Conservation (phyloP, 1,140 invertebrate species). For the Diachasma alloeum region DNA sequence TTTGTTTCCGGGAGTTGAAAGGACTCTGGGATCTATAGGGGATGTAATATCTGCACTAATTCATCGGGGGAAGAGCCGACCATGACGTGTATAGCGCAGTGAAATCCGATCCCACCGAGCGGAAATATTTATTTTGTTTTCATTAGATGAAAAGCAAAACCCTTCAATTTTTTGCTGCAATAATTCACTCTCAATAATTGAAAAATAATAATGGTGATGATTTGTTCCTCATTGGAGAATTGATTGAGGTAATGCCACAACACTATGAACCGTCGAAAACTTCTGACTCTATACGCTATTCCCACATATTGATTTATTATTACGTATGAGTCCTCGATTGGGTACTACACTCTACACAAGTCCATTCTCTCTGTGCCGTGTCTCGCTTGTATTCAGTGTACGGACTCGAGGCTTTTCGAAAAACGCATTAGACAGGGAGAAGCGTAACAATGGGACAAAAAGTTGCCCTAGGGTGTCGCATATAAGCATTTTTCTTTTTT, state of each 20-base stretch:
- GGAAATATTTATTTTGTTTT: too few species aligned
- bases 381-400: constrained; percentile 44
- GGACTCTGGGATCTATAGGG: background rate
- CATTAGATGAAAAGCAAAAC: too few species aligned
- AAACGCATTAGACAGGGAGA: constrained; percentile 38
- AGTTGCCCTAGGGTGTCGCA: background rate
- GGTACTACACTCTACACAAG: background rate
- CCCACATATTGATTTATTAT: constrained; percentile 62
- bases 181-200: too few species aligned
- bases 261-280: constrained; percentile 32
- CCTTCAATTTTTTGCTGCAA: too few species aligned
- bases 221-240: background rate
- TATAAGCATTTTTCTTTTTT: constrained; percentile 15
- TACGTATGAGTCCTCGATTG: constrained; percentile 48
- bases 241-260: background rate
- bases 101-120: background rate
- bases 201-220: too few species aligned
- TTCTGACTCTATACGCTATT: too few species aligned
- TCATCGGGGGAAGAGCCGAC: background rate
- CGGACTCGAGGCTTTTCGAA: constrained; percentile 41
- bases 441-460: constrained; percentile 15
- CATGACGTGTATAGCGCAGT: background rate
- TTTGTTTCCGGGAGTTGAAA: background rate
- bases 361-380: constrained; percentile 33
- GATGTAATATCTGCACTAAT: background rate